Conservation (phyloP, 2,888 invertebrate species). For the Drosophila paucipuncta region DNA sequence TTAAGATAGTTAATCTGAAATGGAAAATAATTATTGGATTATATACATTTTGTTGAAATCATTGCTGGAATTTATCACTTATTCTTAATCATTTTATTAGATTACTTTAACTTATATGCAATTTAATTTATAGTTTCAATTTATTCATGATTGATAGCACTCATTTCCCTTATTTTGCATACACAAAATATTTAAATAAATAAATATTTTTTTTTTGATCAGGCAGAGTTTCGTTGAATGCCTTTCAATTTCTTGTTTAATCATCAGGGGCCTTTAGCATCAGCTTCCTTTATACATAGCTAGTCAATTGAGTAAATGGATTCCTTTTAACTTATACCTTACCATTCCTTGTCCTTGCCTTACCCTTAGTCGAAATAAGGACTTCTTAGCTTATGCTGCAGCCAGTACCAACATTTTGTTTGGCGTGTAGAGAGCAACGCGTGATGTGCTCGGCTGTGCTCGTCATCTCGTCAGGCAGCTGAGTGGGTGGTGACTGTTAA, state of each 20-base stretch:
- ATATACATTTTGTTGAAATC: background rate
- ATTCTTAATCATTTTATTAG: background rate
- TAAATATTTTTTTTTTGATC: background rate
- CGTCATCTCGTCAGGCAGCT: conserved; percentile 38
- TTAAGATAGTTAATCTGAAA: background rate
- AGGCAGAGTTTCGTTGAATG: background rate
- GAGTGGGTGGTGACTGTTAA: conserved; percentile 30
- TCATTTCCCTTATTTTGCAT: background rate
- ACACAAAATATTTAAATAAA: background rate
- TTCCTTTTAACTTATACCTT: background rate
- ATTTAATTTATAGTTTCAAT: background rate
- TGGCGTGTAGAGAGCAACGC: conserved; percentile 29
- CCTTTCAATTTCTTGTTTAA: conserved; percentile 4
- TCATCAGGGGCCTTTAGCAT: conserved; percentile 1
- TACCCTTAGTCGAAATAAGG: too few relatives aligned
- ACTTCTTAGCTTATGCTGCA: background rate
- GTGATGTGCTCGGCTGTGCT: conserved; percentile 29
- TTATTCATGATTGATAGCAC: background rate
- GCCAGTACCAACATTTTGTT: conserved; percentile 46
- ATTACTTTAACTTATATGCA: background rate
- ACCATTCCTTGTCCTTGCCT: background rate
- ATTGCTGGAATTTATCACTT: background rate
- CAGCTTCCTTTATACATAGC: conserved; percentile 7
- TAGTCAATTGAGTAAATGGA: conserved; percentile 18
- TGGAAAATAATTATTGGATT: background rate